Base-by-base conservation (phyloP, 2,113 vertebrate species). In the Ameiurus melas region DNA sequence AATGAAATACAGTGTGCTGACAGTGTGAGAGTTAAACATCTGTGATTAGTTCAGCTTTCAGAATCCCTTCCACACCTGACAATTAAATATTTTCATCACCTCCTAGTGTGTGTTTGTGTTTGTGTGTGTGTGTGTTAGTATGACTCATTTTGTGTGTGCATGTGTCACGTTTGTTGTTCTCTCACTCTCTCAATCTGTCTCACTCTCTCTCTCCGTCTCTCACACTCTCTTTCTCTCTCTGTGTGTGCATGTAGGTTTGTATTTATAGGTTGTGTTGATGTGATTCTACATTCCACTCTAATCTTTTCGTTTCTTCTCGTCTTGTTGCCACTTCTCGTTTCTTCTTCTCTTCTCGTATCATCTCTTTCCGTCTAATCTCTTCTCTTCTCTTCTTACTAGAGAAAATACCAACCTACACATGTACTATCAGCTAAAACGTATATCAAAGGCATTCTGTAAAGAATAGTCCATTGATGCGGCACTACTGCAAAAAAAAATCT, bases 91-190 rank as follows among this genome's bases (percentile, higher is more conserved):
- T 47, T 83, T 85, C 30, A 62, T 58, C 60, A 33, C 70, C 25
- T 82, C n/a, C 36, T 33, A 36, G 75, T 25, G 68, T 85, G 84
- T 60, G 58, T 58, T 39, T 25, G 68, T 85, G 84, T 60, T 51
- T 58, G 62, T 73, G 86, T 85, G 86, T 70, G 58, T 70, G 47
- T 84, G 81, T 53, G 64, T 60, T 30, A 70, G 87, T 71, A 47
- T 55, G 75, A 25, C 33, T 83, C 17, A 39, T 16, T 75, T 39
- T 66, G 30, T 68, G 36, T 85, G 91, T 80, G 51, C 1, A 55
- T 88, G 89, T 66, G 71, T 43, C 68, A 71, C 30, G 2, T 36
- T 36, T 33, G 14, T 16, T 71, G 30, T 71, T 71, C 25, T 43
- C 39, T 43, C 39, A 3, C 39, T 43, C 39, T 4, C 39, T 43